Conservation (phyloP, 2,113 vertebrate genomes). For the Atrichornis clamosus region DNA sequence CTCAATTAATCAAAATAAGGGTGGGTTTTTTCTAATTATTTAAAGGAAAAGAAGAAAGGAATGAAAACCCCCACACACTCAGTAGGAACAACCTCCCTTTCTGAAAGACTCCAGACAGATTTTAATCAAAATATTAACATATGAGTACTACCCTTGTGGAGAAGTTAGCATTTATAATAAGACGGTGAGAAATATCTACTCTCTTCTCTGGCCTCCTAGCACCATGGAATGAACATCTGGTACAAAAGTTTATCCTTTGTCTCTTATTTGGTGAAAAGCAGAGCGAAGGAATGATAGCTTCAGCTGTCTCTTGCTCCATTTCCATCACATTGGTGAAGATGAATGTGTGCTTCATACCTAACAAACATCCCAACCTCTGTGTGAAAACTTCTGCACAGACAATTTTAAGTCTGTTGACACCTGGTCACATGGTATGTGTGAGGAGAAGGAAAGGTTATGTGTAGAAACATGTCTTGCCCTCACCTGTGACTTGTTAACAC, state of each 20-base stretch:
- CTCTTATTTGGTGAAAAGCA: neutral
- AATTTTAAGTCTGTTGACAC: neutral
- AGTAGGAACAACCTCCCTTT: neutral
- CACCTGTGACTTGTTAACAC: neutral
- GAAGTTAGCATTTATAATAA: neutral
- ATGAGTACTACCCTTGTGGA: neutral
- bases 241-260: neutral
- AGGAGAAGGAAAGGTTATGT: neutral
- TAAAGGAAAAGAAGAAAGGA: constrained; percentile 3
- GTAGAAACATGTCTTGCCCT: neutral
- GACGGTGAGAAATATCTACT: neutral
- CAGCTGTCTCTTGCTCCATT: neutral
- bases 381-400: neutral
- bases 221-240: neutral
- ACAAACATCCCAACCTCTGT: neutral
- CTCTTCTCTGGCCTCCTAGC: neutral
- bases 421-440: neutral
- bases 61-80: neutral
- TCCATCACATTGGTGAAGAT: neutral
- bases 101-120: neutral
- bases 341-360: neutral
- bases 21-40: neutral
- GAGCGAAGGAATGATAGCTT: neutral
- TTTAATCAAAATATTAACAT: neutral
- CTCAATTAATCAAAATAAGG: constrained; percentile 61